Percentiles rank a stretch among this genome's conserved stretches.
Conservation (phyloP, 1,140 invertebrate species). For the Nasonia longicornis region DNA sequence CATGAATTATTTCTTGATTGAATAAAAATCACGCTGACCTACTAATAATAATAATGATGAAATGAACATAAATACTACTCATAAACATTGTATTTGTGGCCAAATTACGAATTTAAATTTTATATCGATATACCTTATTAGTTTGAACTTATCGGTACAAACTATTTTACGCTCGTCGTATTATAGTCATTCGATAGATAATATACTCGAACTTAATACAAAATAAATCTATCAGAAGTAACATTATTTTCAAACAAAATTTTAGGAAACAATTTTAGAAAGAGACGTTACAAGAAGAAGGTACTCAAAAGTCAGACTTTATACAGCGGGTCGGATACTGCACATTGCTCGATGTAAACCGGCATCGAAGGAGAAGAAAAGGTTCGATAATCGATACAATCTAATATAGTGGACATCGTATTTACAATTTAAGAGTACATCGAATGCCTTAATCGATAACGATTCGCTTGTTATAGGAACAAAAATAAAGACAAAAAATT, state of each 20-base stretch:
- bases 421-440: slow-evolving; percentile 5
- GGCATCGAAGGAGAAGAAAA: slow-evolving; percentile 53
- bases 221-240: neutral
- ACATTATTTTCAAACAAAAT: neutral
- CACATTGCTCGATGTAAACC: slow-evolving; percentile 76
- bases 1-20: no score
- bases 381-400: slow-evolving; percentile 44
- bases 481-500: slow-evolving; percentile 65
- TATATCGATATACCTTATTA: no score
- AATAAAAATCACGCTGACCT: no score
- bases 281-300: slow-evolving; percentile 76
- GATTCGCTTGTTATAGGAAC: slow-evolving; percentile 52
- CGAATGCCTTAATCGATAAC: neutral
- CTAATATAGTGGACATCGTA: neutral
- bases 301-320: slow-evolving; percentile 77
- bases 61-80: neutral
- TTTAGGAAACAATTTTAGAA: slow-evolving; percentile 75
- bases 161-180: neutral
- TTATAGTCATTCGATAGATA: no score
- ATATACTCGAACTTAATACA: neutral
- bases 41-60: no score
- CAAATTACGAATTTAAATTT: no score
- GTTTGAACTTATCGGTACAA: no score
- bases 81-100: no score
- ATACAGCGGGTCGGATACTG: slow-evolving; percentile 79